Conservation (phyloP, 2,888 invertebrate species). For the Cabera pusaria region DNA sequence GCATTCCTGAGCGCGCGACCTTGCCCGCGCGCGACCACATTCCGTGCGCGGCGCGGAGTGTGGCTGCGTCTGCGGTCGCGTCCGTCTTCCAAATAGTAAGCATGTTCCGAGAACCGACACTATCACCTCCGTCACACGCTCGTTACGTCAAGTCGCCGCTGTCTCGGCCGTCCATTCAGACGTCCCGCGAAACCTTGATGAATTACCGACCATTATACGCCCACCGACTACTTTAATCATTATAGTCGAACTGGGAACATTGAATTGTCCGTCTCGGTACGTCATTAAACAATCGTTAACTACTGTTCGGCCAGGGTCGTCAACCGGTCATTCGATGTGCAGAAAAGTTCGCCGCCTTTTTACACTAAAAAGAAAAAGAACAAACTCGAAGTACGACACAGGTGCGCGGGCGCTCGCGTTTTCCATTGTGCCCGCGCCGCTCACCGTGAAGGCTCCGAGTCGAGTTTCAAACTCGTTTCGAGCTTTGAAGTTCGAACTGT, state of each 20-base stretch:
- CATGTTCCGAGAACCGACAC: constrained; percentile 35
- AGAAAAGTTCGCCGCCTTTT: constrained; percentile 66
- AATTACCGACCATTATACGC: constrained; percentile 42
- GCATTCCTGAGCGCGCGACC: constrained; percentile 52
- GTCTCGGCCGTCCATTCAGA: constrained; percentile 50
- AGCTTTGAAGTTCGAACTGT: no score
- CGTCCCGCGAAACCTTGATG: constrained; percentile 47
- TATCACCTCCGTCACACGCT: constrained; percentile 36
- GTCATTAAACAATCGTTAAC: constrained; percentile 23
- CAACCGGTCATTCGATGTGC: constrained; percentile 57
- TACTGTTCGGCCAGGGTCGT: constrained; percentile 52
- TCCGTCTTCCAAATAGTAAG: constrained; percentile 29
- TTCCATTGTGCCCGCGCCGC: constrained; percentile 62
- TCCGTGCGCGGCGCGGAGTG: constrained; percentile 39
- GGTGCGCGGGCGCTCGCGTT: constrained; percentile 72
- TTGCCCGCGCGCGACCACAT: constrained; percentile 46
- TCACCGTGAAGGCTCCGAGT: constrained; percentile 36
- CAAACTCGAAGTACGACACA: constrained; percentile 58
- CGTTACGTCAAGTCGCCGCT: constrained; percentile 9
- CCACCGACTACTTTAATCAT: constrained; percentile 17
- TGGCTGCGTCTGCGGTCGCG: no score
- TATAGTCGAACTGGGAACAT: constrained; percentile 18
- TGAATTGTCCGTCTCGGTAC: constrained; percentile 33
- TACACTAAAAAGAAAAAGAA: constrained; percentile 58
- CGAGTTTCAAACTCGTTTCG: constrained; percentile 51